Evolutionary conservation across 37 sponge, comb jelly and placozoan species (phyloP).

Genomic region (Mnemiopsis leidyi): DNA sequence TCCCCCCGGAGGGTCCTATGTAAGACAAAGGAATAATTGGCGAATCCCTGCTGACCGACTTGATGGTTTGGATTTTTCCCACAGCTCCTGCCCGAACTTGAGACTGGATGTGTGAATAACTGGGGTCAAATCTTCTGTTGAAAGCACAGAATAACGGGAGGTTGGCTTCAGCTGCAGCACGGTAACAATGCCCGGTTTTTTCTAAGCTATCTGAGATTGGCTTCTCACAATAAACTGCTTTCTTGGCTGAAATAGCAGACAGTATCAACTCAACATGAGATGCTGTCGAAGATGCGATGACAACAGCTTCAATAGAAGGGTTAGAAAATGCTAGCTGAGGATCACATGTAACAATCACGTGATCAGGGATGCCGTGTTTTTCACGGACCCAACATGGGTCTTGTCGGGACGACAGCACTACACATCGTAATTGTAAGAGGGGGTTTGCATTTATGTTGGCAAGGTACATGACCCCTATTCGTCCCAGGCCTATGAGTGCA

Average conservation of each 20-base stretch:
- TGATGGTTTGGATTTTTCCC: not conserved
- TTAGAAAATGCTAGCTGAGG: not conserved
- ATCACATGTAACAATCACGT: not conserved
- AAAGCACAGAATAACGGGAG: constrained; percentile 53
- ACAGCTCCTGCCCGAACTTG: constrained; percentile 18
- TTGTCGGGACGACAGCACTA: constrained; percentile 49
- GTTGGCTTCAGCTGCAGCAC: not conserved
- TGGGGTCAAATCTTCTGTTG: constrained; percentile 56
- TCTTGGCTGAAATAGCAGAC: not conserved
- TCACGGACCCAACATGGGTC: not conserved
- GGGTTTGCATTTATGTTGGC: not conserved
- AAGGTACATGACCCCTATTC: constrained; percentile 46
- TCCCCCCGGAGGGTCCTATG: constrained; percentile 52
- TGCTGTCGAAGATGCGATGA: constrained; percentile 39
- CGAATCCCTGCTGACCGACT: constrained; percentile 42
- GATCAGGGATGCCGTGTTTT: not conserved
- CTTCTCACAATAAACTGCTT: constrained; percentile 59
- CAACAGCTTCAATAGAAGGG: not conserved
- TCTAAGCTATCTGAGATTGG: constrained; percentile 23
- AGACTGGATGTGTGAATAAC: constrained; percentile 4
- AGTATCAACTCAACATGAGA: not conserved
- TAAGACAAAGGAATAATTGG: constrained; percentile 23
- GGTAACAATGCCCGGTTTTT: not conserved
- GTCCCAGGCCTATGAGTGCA: constrained; percentile 27
- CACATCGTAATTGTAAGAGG: not conserved